A percentile compares a stretch with the other conserved stretches of the same genome.
Evolutionary conservation across 64 coral and sea anemone species (phyloP).

Genomic region (Actinia tenebrosa): DNA sequence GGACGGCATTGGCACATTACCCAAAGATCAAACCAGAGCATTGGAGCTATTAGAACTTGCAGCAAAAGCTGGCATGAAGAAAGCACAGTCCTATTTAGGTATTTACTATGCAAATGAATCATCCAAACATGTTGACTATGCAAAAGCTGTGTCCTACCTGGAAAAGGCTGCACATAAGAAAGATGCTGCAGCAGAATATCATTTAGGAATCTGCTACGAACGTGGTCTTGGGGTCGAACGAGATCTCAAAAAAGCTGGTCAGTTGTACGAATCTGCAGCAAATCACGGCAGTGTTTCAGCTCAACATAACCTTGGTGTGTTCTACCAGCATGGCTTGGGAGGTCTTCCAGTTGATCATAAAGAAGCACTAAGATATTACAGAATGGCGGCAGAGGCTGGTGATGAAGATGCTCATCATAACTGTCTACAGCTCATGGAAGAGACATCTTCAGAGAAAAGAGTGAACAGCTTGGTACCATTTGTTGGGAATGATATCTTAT

Average conservation of each 20-base stretch:
- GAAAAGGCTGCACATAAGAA: slow-evolving; percentile 76
- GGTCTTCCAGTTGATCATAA: slow-evolving; percentile 61
- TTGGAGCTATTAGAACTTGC: slow-evolving; percentile 47
- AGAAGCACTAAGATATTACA: slow-evolving; percentile 76
- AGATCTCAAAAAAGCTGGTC: slow-evolving; percentile 58
- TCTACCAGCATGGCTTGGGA: slow-evolving; percentile 86
- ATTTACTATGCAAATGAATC: slow-evolving; percentile 74
- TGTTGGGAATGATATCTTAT: not conserved
- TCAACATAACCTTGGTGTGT: slow-evolving; percentile 91
- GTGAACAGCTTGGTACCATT: not conserved
- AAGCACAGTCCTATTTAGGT: slow-evolving; percentile 78
- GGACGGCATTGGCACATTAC: slow-evolving; percentile 64
- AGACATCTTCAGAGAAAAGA: not conserved
- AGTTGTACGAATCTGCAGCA: slow-evolving; percentile 75
- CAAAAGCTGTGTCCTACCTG: slow-evolving; percentile 56
- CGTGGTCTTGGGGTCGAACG: slow-evolving; percentile 69
- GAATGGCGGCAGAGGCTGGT: slow-evolving; percentile 86
- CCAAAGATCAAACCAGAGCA: slow-evolving; percentile 38
- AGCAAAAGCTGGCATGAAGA: slow-evolving; percentile 48
- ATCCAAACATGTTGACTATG: slow-evolving; percentile 53
- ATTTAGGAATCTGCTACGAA: slow-evolving; percentile 91
- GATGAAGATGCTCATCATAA: slow-evolving; percentile 89
- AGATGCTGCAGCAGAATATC: slow-evolving; percentile 74
- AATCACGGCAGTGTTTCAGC: slow-evolving; percentile 78
- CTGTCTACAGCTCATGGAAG: not conserved